phyloP scores from a whole-genome alignment of 2,797 vertebrate species.

The Perodicticus potto region DNA sequence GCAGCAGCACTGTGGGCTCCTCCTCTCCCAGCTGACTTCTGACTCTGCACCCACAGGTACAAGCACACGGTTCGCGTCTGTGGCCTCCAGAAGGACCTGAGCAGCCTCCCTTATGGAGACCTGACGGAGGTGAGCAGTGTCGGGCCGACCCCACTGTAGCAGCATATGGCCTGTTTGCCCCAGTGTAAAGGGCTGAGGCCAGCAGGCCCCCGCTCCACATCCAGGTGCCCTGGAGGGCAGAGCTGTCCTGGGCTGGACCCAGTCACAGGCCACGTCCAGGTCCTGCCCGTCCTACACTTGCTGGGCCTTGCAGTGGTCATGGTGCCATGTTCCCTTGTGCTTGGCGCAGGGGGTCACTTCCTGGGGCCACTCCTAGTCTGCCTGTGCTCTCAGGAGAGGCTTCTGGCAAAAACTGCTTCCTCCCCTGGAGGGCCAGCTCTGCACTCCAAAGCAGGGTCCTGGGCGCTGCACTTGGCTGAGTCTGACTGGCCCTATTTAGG shows the following conservation, averaged over 20 bases:
- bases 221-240: too few relatives aligned
- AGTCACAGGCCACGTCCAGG: too few relatives aligned
- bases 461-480: rapidly evolving
- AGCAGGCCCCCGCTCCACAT: neutral
- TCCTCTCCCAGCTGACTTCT: neutral
- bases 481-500: neutral
- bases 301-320: neutral
- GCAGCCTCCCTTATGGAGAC: conserved; percentile 90
- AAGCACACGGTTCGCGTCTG: conserved; percentile 87
- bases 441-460: neutral
- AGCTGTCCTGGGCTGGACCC: neutral
- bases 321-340: too few relatives aligned
- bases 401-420: neutral
- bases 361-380: too few relatives aligned
- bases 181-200: neutral
- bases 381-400: neutral
- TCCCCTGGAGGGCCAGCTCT: neutral
- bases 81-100: conserved; percentile 88
- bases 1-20: rapidly evolving
- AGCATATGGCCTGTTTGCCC: neutral
- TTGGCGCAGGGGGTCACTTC: neutral
- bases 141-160: neutral
- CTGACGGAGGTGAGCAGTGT: conserved; percentile 89
- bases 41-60: conserved; percentile 85
- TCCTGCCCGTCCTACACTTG: neutral